Percentiles rank a stretch among this genome's conserved stretches.
phyloP scores from a whole-genome alignment of 2,797 vertebrate genomes.

The Chloroceryle amazona region DNA sequence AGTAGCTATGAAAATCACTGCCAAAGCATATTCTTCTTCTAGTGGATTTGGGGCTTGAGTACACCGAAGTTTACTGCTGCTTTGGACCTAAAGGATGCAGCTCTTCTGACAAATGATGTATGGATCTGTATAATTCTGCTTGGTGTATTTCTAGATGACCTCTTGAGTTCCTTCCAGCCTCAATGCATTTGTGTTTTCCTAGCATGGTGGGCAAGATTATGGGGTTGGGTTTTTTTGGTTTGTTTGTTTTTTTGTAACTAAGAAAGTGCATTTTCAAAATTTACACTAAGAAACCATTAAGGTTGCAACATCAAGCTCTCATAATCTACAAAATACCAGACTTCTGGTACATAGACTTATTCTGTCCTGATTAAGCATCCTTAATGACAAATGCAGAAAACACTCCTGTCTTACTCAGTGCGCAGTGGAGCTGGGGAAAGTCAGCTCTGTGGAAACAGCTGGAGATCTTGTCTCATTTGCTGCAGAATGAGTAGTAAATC shows the following conservation, averaged over 20 bases:
- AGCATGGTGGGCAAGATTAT: neutral
- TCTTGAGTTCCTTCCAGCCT: neutral
- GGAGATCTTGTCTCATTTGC: neutral
- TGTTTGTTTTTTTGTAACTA: neutral
- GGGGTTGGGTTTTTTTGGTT: neutral
- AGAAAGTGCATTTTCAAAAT: neutral
- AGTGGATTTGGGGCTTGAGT: neutral
- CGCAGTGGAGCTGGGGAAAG: neutral
- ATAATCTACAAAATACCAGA: neutral
- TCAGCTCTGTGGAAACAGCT: neutral
- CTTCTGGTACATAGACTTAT: neutral
- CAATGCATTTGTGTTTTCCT: neutral
- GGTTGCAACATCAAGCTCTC: neutral
- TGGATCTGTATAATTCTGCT: neutral
- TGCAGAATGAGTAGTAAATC: neutral
- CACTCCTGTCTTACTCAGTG: neutral
- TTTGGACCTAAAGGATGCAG: neutral
- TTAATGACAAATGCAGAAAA: neutral
- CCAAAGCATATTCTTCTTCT: neutral
- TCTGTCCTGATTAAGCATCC: neutral
- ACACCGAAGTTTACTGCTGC: neutral
- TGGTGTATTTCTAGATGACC: neutral
- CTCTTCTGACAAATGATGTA: neutral
- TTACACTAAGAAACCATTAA: neutral
- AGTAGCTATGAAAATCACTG: neutral